phyloP scores from a whole-genome alignment of 1,140 invertebrate species.

The Caenorhabditis elegans region DNA sequence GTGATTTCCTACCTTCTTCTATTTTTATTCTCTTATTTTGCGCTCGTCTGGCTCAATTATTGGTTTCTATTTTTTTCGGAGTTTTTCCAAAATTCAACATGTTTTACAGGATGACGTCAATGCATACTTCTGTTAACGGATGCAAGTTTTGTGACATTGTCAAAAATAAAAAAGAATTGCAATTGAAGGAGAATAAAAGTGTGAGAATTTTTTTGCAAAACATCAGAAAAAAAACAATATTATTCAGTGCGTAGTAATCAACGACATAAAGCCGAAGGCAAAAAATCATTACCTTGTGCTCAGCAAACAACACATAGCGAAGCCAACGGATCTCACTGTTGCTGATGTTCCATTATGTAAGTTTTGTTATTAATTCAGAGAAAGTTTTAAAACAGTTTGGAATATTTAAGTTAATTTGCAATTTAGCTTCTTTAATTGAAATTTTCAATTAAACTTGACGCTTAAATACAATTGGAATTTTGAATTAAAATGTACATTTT shows the following conservation, averaged over 20 bases:
- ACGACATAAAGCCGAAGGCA: constrained; percentile 49
- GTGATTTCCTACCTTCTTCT: neutral
- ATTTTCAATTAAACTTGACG: too few species aligned
- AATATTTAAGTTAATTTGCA: too few species aligned
- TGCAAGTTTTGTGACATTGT: constrained; percentile 50
- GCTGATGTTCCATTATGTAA: constrained; percentile 39
- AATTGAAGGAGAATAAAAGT: constrained; percentile 37
- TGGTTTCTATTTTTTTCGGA: neutral
- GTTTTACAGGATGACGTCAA: constrained; percentile 13
- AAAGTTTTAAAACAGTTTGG: too few species aligned
- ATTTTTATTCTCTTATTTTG: constrained; percentile 8
- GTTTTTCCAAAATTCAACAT: neutral
- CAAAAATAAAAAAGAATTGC: constrained; percentile 40
- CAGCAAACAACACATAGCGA: constrained; percentile 45
- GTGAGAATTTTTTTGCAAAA: neutral
- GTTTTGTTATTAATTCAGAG: neutral
- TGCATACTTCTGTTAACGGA: constrained; percentile 36
- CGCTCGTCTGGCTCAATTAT: neutral
- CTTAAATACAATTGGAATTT: too few species aligned
- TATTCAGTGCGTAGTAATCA: constrained; percentile 47
- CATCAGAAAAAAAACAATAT: neutral
- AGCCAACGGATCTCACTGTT: constrained; percentile 45
- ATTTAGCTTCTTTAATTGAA: too few species aligned
- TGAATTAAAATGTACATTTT: too few species aligned
- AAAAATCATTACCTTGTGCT: constrained; percentile 47